These are phyloP conservation scores for Bombus sylvicola DNA, from an alignment of 1,140 invertebrate genomes.

Conservation along the genomic window DNA sequence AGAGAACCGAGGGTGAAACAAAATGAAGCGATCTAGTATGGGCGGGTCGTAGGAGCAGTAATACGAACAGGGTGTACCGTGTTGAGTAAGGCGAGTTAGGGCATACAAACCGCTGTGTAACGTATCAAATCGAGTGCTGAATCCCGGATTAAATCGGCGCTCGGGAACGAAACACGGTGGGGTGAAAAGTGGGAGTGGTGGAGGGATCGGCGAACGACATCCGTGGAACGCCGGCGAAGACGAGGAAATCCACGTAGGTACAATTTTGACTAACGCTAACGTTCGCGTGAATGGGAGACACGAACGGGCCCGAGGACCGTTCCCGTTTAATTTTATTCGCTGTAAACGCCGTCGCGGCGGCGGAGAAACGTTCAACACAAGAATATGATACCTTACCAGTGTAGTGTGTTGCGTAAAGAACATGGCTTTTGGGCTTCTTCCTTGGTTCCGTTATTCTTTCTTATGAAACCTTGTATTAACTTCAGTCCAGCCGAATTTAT, in stretches of 20 bases:
- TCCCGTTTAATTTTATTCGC: constrained; percentile 24
- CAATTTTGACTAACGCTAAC: constrained; percentile 35
- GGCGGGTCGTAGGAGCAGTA: constrained; percentile 68
- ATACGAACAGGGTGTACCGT: constrained; percentile 68
- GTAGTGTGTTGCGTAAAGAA: too few relatives aligned
- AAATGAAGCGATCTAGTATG: constrained; percentile 66
- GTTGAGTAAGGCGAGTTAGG: constrained; percentile 66
- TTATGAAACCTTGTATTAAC: too few relatives aligned
- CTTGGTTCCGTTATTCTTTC: too few relatives aligned
- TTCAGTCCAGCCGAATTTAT: too few relatives aligned
- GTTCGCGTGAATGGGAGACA: constrained; percentile 8
- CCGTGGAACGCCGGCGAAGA: constrained; percentile 56
- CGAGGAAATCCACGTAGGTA: constrained; percentile 41
- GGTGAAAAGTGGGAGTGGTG: constrained; percentile 27
- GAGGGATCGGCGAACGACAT: constrained; percentile 23
- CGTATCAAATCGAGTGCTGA: constrained; percentile 83
- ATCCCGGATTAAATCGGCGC: constrained; percentile 80
- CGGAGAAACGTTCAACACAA: not conserved
- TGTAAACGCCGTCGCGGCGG: not conserved
- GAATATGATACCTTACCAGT: not conserved
- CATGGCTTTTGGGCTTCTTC: too few relatives aligned
- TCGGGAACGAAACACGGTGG: constrained; percentile 59
- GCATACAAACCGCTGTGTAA: constrained; percentile 80
- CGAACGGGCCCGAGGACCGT: constrained; percentile 8
- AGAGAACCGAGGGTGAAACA: constrained; percentile 58